Conservation (phyloP, 2,888 invertebrate genomes). For the Dryocosmus kuriphilus region DNA sequence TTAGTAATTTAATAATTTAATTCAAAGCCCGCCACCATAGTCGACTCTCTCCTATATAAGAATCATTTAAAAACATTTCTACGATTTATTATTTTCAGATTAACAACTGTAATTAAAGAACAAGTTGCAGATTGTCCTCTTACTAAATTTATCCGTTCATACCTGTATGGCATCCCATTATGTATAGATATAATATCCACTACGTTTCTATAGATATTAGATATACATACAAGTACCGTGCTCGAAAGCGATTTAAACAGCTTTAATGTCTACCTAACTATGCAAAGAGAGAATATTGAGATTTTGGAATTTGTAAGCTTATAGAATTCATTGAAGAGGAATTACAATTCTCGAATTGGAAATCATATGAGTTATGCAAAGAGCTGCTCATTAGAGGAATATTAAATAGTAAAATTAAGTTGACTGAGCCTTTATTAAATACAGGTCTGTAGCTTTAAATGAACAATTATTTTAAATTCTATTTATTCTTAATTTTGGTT, state of each 20-base stretch:
- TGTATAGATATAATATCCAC: conserved; percentile 2
- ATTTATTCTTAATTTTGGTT: too few species aligned
- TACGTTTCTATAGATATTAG: background rate
- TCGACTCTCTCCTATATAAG: too few species aligned
- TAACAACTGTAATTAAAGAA: background rate
- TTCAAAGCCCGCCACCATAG: too few species aligned
- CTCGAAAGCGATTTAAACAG: conserved; percentile 8
- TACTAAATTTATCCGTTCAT: conserved; percentile 12
- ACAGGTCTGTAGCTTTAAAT: too few species aligned
- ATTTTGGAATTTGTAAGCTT: conserved; percentile 19
- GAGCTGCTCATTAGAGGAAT: background rate
- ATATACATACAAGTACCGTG: conserved; percentile 1
- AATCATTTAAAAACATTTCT: background rate
- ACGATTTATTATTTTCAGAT: background rate
- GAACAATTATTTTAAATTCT: too few species aligned
- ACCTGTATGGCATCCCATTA: too few species aligned
- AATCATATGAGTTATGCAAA: background rate
- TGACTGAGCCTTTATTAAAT: background rate
- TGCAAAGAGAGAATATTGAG: conserved; percentile 3
- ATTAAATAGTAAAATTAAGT: background rate
- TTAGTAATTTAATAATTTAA: too few species aligned
- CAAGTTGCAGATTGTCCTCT: background rate
- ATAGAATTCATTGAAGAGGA: background rate
- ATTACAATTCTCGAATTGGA: background rate
- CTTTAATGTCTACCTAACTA: conserved; percentile 25